Conservation (phyloP, 2,888 invertebrate genomes). For the Sarcophaga rosellei region DNA sequence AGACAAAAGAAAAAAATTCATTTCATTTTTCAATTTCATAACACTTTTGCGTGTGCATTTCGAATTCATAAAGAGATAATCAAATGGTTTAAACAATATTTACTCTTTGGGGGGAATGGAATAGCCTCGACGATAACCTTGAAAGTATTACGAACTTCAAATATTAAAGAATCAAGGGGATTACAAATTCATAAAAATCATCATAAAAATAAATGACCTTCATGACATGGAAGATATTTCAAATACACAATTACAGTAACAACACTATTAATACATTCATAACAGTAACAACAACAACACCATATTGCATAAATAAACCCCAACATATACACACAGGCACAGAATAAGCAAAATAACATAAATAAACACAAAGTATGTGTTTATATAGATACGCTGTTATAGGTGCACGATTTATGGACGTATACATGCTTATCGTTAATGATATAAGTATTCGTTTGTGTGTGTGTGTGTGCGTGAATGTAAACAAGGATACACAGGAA, state of each 20-base stretch:
- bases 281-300: not conserved
- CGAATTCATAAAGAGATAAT: not conserved
- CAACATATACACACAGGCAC: not conserved
- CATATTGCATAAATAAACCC: not conserved
- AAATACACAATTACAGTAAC: slow-evolving; percentile 29
- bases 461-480: not conserved
- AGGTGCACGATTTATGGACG: too few species aligned
- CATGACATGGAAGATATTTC: slow-evolving; percentile 36
- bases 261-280: not conserved
- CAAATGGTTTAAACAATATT: not conserved
- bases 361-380: not conserved
- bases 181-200: slow-evolving; percentile 45
- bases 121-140: slow-evolving; percentile 30
- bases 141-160: slow-evolving; percentile 52
- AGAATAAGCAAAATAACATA: not conserved
- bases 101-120: not conserved
- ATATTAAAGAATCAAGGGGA: slow-evolving; percentile 50
- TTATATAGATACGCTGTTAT: too few species aligned
- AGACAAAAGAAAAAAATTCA: not conserved
- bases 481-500: slow-evolving; percentile 43
- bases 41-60: not conserved
- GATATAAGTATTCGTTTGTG: not conserved
- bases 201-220: slow-evolving; percentile 57
- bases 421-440: not conserved
- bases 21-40: not conserved